phyloP scores from a whole-genome alignment of 2,797 vertebrate species.

The Neopelma chrysocephalum region DNA sequence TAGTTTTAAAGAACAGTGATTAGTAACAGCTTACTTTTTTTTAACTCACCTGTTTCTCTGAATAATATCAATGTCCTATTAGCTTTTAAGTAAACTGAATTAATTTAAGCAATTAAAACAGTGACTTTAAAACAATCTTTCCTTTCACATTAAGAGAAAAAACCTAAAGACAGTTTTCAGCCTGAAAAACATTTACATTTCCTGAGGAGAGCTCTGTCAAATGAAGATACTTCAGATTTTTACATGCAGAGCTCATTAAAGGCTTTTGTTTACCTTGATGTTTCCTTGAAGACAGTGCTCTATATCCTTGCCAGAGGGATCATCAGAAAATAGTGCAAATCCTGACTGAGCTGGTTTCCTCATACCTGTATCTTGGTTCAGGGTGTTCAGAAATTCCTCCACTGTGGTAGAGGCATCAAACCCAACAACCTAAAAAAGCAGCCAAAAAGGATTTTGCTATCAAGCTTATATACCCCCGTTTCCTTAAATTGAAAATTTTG shows the following conservation, averaged over 20 bases:
- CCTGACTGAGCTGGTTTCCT: constrained; percentile 90
- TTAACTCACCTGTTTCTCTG: not conserved
- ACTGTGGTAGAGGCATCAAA: constrained; percentile 97
- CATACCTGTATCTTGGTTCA: constrained; percentile 93
- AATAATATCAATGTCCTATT: not conserved
- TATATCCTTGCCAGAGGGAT: constrained; percentile 90
- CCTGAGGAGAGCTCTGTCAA: not conserved
- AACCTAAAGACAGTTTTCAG: not conserved
- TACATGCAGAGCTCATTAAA: not conserved
- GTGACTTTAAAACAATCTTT: not conserved
- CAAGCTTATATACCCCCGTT: rapidly evolving
- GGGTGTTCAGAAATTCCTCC: constrained; percentile 93
- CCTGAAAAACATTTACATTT: not conserved
- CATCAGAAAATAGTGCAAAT: constrained; percentile 93
- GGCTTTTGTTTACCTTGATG: constrained; percentile 85
- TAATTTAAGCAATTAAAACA: not conserved
- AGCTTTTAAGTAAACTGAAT: constrained; percentile 1
- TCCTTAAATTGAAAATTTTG: not conserved
- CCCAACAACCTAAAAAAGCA: constrained; percentile 87
- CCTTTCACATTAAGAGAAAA: not conserved
- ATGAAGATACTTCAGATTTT: not conserved
- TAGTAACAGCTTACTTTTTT: not conserved
- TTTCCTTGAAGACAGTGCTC: constrained; percentile 92
- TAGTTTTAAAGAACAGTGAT: not conserved
- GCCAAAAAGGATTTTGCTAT: not conserved